Percentiles rank a stretch among this genome's conserved stretches.
Evolutionary conservation across 1,140 invertebrate species (phyloP).

Genomic region (Camponotus vicinus): DNA sequence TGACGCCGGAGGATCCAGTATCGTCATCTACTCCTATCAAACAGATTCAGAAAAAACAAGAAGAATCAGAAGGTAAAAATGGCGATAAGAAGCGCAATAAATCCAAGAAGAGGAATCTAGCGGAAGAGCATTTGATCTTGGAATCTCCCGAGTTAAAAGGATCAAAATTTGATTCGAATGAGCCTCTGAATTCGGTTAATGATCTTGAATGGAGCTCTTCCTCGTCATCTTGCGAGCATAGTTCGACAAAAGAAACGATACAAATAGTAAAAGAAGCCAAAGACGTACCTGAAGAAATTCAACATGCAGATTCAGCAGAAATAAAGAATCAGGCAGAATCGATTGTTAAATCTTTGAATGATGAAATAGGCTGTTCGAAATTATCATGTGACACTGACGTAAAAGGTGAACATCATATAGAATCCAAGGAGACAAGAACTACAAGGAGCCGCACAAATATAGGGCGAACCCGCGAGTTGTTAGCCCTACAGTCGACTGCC

Average conservation of each 20-base stretch:
- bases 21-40: conserved; percentile 72
- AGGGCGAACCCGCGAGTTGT: too few relatives aligned
- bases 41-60: conserved; percentile 10
- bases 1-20: conserved; percentile 77
- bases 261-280: background rate
- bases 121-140: conserved; percentile 80
- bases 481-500: too few relatives aligned
- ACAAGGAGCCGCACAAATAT: background rate
- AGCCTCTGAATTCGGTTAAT: background rate
- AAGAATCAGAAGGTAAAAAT: conserved; percentile 43
- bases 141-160: conserved; percentile 70
- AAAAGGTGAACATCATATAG: conserved; percentile 5
- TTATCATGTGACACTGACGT: background rate
- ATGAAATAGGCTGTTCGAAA: background rate
- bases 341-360: background rate
- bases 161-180: background rate
- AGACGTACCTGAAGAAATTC: conserved; percentile 13
- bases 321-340: background rate
- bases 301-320: background rate
- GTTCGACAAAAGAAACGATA: conserved; percentile 5
- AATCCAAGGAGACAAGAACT: background rate
- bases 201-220: background rate
- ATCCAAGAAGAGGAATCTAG: conserved; percentile 78
- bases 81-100: conserved; percentile 61
- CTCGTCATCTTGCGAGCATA: background rate